Evolutionary conservation across 2,113 vertebrate genomes (phyloP).

Genomic region (Centropristis striata): DNA sequence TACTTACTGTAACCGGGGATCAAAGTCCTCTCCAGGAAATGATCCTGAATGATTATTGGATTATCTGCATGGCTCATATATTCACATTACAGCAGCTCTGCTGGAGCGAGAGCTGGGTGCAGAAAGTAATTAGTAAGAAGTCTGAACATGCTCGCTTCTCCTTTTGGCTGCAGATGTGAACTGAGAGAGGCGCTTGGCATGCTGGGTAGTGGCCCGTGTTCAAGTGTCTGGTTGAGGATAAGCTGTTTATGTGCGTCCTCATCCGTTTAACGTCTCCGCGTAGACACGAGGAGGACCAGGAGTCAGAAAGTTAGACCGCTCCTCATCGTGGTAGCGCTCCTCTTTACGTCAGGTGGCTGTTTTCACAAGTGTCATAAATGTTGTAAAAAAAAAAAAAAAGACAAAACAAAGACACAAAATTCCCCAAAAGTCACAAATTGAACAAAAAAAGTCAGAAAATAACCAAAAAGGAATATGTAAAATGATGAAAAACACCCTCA

Average conservation of each 20-base stretch:
- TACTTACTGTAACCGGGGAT: constrained; percentile 17
- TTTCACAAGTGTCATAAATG: too few relatives aligned
- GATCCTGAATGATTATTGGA: background rate
- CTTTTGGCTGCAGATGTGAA: constrained; percentile 13
- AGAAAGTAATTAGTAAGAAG: background rate
- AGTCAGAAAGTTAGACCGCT: background rate
- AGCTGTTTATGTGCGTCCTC: constrained; percentile 54
- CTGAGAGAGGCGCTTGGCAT: constrained; percentile 3
- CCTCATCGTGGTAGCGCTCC: too few relatives aligned
- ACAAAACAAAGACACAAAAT: too few relatives aligned
- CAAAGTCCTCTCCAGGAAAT: constrained; percentile 54
- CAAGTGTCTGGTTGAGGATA: constrained; percentile 48
- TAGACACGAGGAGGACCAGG: background rate
- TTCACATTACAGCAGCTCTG: background rate
- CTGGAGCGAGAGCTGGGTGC: too few relatives aligned
- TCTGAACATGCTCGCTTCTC: background rate
- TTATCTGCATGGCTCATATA: background rate
- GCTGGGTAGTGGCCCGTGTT: background rate
- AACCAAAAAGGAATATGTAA: too few relatives aligned
- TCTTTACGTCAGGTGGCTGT: too few relatives aligned
- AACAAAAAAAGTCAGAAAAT: too few relatives aligned
- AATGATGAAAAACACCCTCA: too few relatives aligned
- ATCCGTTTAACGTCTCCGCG: constrained; percentile 28
- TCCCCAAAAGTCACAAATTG: too few relatives aligned
- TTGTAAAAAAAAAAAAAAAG: too few relatives aligned